phyloP scores from a whole-genome alignment of 2,888 invertebrate species.

The Mimas tiliae region DNA sequence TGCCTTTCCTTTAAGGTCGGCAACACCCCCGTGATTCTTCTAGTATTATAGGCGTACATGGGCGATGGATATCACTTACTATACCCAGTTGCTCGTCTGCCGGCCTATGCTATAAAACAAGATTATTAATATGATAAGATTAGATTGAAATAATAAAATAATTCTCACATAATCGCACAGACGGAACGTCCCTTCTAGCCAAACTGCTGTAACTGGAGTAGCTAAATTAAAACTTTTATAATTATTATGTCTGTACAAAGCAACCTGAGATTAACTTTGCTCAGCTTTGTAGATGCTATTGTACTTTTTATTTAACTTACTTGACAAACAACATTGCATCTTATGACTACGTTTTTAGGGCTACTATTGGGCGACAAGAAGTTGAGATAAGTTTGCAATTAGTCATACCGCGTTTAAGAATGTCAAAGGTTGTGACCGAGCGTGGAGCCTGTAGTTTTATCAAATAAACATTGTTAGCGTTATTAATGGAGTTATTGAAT shows the following conservation, averaged over 20 bases:
- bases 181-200: conserved; percentile 7
- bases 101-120: no score
- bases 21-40: no score
- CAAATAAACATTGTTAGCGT: conserved; percentile 3
- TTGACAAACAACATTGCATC: background rate
- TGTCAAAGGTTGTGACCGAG: conserved; percentile 21
- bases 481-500: conserved; percentile 17
- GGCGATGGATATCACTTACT: no score
- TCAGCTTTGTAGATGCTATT: conserved; percentile 24
- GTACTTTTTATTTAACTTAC: conserved; percentile 15
- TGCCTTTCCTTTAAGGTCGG: no score
- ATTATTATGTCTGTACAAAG: conserved; percentile 47
- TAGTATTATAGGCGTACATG: no score
- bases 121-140: no score
- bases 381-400: conserved; percentile 8
- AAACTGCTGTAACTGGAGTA: conserved; percentile 36
- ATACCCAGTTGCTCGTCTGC: no score
- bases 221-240: conserved; percentile 49
- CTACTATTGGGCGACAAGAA: background rate
- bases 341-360: background rate
- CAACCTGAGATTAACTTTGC: conserved; percentile 43
- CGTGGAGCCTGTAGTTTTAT: conserved; percentile 14
- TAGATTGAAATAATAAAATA: background rate
- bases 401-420: conserved; percentile 8
- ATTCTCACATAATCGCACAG: background rate